Base-by-base conservation (phyloP, 2,888 invertebrate species). In the Sinodicranocentrus sp. region DNA sequence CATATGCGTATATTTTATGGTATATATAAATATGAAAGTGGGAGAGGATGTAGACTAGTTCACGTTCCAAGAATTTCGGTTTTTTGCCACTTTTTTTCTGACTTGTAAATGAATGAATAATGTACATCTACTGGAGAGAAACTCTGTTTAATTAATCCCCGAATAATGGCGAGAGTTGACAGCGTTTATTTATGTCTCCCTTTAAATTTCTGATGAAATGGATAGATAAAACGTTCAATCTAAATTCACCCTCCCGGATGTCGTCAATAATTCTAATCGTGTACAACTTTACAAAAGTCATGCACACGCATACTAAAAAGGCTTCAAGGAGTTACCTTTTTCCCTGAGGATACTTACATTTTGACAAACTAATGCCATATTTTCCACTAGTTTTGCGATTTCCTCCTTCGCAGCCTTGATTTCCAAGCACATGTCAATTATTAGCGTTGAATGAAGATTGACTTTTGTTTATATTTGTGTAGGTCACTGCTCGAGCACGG, bases 401-500 rank as follows among this genome's bases (percentile, higher is more conserved):
- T 15, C 3, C n/a, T 48, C 48, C 15, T 48, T 10, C 48, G 48
- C 48, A 48, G 3, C 15, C 48, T 57, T 57, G 21, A 57, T n/a
- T n/a, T n/a, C n/a, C n/a, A n/a, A n/a, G n/a, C n/a, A n/a, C n/a
- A n/a, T n/a, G n/a, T n/a, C n/a, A n/a, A n/a, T n/a, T n/a, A n/a
- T 10, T n/a, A 13, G 52, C 15, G n/a, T 52, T 52, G 52, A 13
- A 39, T 39, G 13, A 39, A 39, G 13, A 39, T 39, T 10, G 17
- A 17, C 5, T 48, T 10, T 15, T n/a, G 48, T 17, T 48, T 48
- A 15, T 48, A 5, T 10, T 48, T 48, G 5, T 48, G 15, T 63
- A 88, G 88, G 88, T 80, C 87, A 87, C 52, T 87, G 88, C 82
- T 84, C 86, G 65, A 82, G 85, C 63, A 86, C 78, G 48, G 88